phyloP scores from a whole-genome alignment of 2,888 invertebrate genomes.

The Orchesellides sinensis region DNA sequence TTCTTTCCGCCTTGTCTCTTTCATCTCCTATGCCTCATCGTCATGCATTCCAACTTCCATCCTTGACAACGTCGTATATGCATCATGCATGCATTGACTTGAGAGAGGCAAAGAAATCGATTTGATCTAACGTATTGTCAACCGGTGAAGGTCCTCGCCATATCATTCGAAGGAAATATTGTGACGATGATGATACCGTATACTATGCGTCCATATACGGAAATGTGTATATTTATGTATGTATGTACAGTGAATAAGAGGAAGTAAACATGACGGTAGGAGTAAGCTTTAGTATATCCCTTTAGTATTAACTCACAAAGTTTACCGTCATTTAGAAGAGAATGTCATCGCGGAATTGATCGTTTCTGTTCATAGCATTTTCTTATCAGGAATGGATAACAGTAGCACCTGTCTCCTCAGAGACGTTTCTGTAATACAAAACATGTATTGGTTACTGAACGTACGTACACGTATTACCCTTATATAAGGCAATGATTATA shows the following conservation, averaged over 20 bases:
- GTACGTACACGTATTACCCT: not conserved
- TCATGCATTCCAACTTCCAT: constrained; percentile 50
- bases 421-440: not conserved
- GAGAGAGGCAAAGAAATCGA: constrained; percentile 28
- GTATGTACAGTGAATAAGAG: no score
- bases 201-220: no score
- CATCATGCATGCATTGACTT: constrained; percentile 27
- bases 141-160: not conserved
- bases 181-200: no score
- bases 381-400: not conserved
- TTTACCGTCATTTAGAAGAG: no score
- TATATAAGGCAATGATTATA: no score
- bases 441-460: not conserved
- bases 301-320: no score
- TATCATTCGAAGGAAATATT: no score
- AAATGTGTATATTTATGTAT: no score
- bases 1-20: constrained; percentile 15
- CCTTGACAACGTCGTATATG: constrained; percentile 21
- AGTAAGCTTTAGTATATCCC: no score
- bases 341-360: no score
- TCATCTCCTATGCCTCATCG: constrained; percentile 40
- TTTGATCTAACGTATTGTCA: constrained; percentile 42
- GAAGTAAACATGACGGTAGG: not conserved
- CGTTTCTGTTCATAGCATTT: no score
- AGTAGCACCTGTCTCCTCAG: not conserved